Percentiles rank a stretch among this genome's conserved stretches.
Evolutionary conservation across 2,113 vertebrate genomes (phyloP).

Genomic region (Colossoma macropomum): DNA sequence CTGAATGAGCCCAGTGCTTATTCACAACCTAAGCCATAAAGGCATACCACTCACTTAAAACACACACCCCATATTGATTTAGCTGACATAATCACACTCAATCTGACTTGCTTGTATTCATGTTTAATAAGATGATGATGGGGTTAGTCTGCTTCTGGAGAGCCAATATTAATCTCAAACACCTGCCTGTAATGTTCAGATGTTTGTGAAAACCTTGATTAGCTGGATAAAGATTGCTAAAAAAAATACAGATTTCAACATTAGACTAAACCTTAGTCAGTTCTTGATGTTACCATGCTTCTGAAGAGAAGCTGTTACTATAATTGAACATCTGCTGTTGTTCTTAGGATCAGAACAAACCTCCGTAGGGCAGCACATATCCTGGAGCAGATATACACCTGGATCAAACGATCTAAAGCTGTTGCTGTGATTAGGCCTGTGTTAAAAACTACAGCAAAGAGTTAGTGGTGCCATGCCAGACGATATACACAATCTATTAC

Average conservation of each 20-base stretch:
- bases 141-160: not conserved
- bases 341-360: not conserved
- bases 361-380: not conserved
- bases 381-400: not conserved
- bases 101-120: not conserved
- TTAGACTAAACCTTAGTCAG: not conserved
- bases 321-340: not conserved
- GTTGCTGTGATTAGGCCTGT: not conserved
- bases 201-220: not conserved
- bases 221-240: not conserved
- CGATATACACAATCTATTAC: no score
- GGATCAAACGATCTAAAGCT: not conserved
- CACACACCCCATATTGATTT: not conserved
- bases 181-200: not conserved
- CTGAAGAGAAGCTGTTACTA: not conserved
- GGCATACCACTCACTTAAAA: not conserved
- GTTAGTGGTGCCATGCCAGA: no score
- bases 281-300: no score
- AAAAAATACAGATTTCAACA: not conserved
- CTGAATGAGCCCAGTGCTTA: constrained; percentile 34
- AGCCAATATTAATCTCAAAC: not conserved
- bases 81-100: not conserved
- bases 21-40: constrained; percentile 8
- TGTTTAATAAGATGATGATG: not conserved
- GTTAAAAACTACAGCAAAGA: not conserved